Percentiles rank a stretch among this genome's conserved stretches.
phyloP scores from a whole-genome alignment of 2,113 vertebrate genomes.

The Callipepla californica region DNA sequence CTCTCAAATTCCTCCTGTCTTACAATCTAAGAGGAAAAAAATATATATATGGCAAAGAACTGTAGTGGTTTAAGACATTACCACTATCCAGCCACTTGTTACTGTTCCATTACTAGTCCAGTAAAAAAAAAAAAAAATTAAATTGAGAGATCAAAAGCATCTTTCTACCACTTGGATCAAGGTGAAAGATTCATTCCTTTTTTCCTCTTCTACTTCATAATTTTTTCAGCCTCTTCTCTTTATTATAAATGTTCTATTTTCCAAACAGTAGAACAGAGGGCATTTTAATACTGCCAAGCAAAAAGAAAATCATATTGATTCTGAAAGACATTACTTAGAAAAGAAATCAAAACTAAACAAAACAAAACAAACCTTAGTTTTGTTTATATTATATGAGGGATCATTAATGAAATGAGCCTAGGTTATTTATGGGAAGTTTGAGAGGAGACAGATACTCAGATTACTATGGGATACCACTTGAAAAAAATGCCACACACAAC shows the following conservation, averaged over 20 bases:
- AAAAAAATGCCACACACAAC: not conserved
- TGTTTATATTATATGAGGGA: not conserved
- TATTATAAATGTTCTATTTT: not conserved
- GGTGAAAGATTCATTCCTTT: not conserved
- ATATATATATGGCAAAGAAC: not conserved
- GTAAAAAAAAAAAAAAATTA: not conserved
- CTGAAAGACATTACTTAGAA: constrained; percentile 15
- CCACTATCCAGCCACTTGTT: not conserved
- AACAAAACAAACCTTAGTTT: not conserved
- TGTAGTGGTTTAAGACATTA: rapidly evolving
- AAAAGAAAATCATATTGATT: not conserved
- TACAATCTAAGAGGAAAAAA: not conserved
- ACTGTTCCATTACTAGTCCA: not conserved
- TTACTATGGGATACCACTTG: not conserved
- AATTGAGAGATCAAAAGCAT: not conserved
- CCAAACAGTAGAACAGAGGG: not conserved
- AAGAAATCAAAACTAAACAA: not conserved
- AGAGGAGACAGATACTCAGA: not conserved
- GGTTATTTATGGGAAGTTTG: not conserved
- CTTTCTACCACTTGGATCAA: not conserved
- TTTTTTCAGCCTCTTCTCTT: not conserved
- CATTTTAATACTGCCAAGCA: not conserved
- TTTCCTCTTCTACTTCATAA: not conserved
- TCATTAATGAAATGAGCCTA: not conserved
- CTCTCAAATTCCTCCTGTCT: not conserved